These are phyloP conservation scores for Hydrolagus affinis DNA, from an alignment of 2,113 vertebrate genomes.

Conservation along the genomic window DNA sequence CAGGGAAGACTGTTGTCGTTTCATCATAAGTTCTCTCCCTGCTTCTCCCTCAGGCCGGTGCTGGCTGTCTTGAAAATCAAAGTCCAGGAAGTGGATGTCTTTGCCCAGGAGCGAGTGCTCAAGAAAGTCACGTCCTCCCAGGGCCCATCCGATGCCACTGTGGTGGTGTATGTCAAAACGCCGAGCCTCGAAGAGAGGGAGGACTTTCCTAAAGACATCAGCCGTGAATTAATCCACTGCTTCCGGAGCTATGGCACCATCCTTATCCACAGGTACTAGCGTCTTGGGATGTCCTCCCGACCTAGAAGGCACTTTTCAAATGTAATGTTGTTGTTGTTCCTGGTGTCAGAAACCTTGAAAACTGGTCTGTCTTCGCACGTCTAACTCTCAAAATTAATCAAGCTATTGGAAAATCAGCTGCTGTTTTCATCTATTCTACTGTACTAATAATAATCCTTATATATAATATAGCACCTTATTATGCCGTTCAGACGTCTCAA, in stretches of 20 bases:
- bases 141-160: slow-evolving; percentile 63
- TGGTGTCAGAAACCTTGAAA: too few relatives aligned
- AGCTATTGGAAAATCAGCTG: neutral
- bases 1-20: neutral
- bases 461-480: too few relatives aligned
- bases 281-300: too few relatives aligned
- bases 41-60: slow-evolving; percentile 51
- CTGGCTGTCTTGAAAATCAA: slow-evolving; percentile 67
- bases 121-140: slow-evolving; percentile 65
- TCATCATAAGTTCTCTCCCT: neutral
- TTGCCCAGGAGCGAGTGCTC: slow-evolving; percentile 59
- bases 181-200: slow-evolving; percentile 52
- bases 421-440: neutral
- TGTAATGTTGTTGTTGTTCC: neutral
- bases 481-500: too few relatives aligned
- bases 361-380: too few relatives aligned
- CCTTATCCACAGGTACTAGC: slow-evolving; percentile 58
- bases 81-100: slow-evolving; percentile 58
- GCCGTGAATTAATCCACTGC: slow-evolving; percentile 58
- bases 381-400: neutral
- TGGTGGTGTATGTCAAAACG: slow-evolving; percentile 55
- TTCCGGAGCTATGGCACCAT: slow-evolving; percentile 58
- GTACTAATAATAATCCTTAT: too few relatives aligned
- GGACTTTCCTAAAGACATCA: slow-evolving; percentile 62
- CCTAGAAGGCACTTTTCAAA: too few relatives aligned